Conservation (phyloP, 2,797 vertebrate species). For the Telmatherina bonti region DNA sequence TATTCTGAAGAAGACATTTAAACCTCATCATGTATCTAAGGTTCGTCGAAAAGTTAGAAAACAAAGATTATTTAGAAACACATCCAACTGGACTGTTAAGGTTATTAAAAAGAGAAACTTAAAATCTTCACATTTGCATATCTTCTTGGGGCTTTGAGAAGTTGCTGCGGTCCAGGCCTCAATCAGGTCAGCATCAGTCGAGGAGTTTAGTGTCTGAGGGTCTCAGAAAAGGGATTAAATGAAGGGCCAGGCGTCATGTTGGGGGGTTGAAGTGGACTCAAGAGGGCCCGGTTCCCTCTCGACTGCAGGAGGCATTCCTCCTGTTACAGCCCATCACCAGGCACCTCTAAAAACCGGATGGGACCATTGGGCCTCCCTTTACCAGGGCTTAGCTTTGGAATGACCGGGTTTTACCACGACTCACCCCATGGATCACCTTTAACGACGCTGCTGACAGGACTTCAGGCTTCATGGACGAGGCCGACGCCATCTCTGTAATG, state of each 20-base stretch:
- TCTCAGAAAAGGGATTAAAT: conserved; percentile 48
- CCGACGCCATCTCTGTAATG: not conserved
- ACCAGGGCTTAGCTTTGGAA: conserved; percentile 18
- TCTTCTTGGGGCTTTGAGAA: no score
- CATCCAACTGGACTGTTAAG: no score
- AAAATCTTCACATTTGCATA: no score
- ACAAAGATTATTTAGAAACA: no score
- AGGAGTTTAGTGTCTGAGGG: conserved; percentile 16
- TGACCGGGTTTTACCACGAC: conserved; percentile 19
- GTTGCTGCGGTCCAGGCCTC: no score
- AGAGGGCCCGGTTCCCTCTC: conserved; percentile 16
- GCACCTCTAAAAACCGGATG: conserved; percentile 71
- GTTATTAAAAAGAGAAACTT: no score
- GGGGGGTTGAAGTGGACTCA: conserved; percentile 24
- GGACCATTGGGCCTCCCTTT: conserved; percentile 36
- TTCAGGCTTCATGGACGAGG: not conserved
- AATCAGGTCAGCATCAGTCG: no score
- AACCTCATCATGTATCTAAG: no score
- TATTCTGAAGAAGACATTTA: no score
- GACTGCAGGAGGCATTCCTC: conserved; percentile 66
- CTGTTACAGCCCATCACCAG: conserved; percentile 48
- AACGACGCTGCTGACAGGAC: conserved; percentile 23
- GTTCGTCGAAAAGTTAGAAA: no score
- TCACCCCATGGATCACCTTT: conserved; percentile 61
- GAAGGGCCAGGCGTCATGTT: conserved; percentile 16